phyloP scores from a whole-genome alignment of 2,888 invertebrate genomes.

The Chydorus sphaericus region DNA sequence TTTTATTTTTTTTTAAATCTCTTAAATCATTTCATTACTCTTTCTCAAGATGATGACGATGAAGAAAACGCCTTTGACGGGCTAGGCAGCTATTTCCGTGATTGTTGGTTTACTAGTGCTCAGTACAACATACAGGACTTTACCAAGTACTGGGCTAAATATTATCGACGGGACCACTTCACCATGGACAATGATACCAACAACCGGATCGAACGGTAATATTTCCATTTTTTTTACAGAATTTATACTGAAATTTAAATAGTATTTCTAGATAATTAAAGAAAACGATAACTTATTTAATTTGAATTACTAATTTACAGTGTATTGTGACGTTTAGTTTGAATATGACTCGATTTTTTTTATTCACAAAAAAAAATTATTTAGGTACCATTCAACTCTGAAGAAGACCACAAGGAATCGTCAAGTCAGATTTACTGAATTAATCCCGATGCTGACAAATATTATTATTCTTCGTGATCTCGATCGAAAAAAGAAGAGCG shows the following conservation, averaged over 20 bases:
- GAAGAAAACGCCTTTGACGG: not conserved
- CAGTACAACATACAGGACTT: too few species aligned
- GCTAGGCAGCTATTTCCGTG: not conserved
- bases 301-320: too few species aligned
- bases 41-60: not conserved
- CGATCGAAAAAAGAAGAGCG: not conserved
- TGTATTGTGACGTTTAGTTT: too few species aligned
- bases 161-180: not conserved
- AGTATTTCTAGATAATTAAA: too few species aligned
- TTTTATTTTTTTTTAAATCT: too few species aligned
- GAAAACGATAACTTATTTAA: too few species aligned
- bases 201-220: not conserved
- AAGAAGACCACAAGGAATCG: not conserved
- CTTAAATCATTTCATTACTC: too few species aligned
- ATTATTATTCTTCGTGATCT: not conserved
- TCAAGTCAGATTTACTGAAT: not conserved
- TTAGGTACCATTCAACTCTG: not conserved
- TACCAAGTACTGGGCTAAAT: not conserved
- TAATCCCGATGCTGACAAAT: not conserved
- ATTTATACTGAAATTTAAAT: too few species aligned
- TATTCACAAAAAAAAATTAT: too few species aligned
- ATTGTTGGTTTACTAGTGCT: not conserved
- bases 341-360: not conserved
- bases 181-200: not conserved
- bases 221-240: too few species aligned